Base-by-base conservation (phyloP, 2,797 vertebrate species). In the Rhodeus uyekii region DNA sequence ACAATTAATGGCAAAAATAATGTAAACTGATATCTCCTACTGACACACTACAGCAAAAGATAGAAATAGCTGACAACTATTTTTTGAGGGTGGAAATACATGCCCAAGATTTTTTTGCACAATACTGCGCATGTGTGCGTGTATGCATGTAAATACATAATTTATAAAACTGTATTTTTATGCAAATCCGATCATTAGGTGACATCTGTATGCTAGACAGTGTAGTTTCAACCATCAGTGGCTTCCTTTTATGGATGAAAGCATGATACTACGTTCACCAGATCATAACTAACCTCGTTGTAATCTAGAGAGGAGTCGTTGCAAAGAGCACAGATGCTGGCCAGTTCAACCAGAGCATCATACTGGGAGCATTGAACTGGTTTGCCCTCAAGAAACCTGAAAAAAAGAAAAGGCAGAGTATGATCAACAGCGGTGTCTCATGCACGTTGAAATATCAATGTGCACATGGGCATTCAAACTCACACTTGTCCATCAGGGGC, bases 401-500 rank as follows among this genome's bases (percentile, higher is more conserved):
- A 48, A 32, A 27, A 53, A 0, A 74, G 6, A 0, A 16, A 39
- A 29, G 22, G 8, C 16, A 67, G 8, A 1, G 55, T 4, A 27
- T 61, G 9, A 19, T 63, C 9, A 83, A 38, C n/a, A 50, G 22
- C 36, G 1, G 24, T 0, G 24, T 22, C 32, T 22, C 7, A 53
- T 24, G 6, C 39, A 39, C 5, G 65, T 34, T 34, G 12, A 50
- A 63, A 34, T 22, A 14, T 4, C 60, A 50, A 14, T 36, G 27
- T 8, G 2, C 50, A 32, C 3, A 3, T 16, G 12, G 24, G 14
- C 42, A 73, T 22, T 5, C 80, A 88, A 85, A 94, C 97, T 97
- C 92, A 99, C 98, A 99, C 96, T 95, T 98, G 93, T 95, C 98
- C 98, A 83, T 96, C 92, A 7, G 98, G 98, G 48, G 97, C 97